Evolutionary conservation across 2,113 vertebrate genomes (phyloP).

Genomic region (Pogonocichla stellata): DNA sequence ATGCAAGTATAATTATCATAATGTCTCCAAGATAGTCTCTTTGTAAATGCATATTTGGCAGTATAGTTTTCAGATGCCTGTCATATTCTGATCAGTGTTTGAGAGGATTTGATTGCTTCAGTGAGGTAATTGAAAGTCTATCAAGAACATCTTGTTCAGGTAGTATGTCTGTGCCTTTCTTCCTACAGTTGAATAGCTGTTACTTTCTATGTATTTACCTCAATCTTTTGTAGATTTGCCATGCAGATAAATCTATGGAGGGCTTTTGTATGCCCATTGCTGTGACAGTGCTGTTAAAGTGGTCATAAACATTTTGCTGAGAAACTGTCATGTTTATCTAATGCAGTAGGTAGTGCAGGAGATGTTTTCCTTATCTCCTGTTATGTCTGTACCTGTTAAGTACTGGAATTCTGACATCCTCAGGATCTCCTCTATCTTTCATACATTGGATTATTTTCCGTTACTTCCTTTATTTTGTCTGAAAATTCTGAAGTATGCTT

Average conservation of each 20-base stretch:
- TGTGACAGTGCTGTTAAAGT: not conserved
- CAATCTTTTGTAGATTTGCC: not conserved
- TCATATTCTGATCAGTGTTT: conserved; percentile 3
- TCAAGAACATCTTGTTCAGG: not conserved
- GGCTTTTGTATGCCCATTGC: not conserved
- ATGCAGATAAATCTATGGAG: not conserved
- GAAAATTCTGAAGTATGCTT: not conserved
- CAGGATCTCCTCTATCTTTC: not conserved
- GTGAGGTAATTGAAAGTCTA: not conserved
- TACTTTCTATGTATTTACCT: not conserved
- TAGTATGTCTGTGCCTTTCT: not conserved
- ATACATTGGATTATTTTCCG: not conserved
- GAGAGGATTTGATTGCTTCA: not conserved
- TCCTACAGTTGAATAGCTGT: not conserved
- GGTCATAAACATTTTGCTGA: not conserved
- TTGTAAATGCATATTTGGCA: conserved; percentile 8
- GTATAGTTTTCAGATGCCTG: not conserved
- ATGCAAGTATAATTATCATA: not conserved
- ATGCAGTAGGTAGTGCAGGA: not conserved
- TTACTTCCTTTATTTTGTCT: not conserved
- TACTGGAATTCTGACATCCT: not conserved
- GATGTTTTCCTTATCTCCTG: not conserved
- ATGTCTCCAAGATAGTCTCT: not conserved
- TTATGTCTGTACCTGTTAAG: not conserved
- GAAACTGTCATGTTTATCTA: not conserved